These are phyloP conservation scores for Drosophila aldrichi DNA, from an alignment of 2,888 invertebrate genomes.

Conservation along the genomic window DNA sequence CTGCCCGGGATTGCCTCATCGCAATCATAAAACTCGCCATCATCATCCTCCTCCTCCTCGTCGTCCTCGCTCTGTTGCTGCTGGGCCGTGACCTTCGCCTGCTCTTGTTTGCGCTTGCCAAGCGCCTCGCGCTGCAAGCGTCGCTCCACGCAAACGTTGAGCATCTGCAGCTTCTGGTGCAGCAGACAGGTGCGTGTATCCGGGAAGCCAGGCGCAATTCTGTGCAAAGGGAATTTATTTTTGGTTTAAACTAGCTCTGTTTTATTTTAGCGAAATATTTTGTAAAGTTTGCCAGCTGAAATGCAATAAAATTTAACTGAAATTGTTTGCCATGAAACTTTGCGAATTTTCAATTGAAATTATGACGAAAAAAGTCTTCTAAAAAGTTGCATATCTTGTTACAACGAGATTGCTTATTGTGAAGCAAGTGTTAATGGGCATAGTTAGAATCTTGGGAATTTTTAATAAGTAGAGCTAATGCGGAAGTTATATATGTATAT, in stretches of 20 bases:
- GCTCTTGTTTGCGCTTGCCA: slow-evolving; percentile 81
- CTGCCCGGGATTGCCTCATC: slow-evolving; percentile 85
- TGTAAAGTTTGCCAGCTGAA: neutral
- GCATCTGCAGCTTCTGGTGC: slow-evolving; percentile 97
- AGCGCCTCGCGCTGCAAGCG: slow-evolving; percentile 79
- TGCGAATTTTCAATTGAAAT: neutral
- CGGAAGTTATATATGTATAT: too few relatives aligned
- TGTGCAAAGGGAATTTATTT: slow-evolving; percentile 84
- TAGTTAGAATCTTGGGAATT: neutral
- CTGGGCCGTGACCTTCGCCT: slow-evolving; percentile 17
- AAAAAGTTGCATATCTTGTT: neutral
- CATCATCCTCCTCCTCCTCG: slow-evolving; percentile 54
- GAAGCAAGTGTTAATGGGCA: neutral
- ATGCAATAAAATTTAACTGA: slow-evolving; percentile 5
- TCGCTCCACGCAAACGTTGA: slow-evolving; percentile 91
- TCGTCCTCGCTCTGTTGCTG: slow-evolving; percentile 18
- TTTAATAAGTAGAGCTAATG: neutral
- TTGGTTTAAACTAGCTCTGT: too few relatives aligned
- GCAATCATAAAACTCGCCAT: slow-evolving; percentile 93
- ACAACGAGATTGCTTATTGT: neutral
- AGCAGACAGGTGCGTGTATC: slow-evolving; percentile 95
- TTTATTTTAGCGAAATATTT: slow-evolving; percentile 1
- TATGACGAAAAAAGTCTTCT: neutral
- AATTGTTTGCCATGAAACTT: slow-evolving; percentile 1
- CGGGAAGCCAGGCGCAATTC: slow-evolving; percentile 92